These are phyloP conservation scores for Drosophila limbata DNA, from an alignment of 2,888 invertebrate species.

Conservation along the genomic window DNA sequence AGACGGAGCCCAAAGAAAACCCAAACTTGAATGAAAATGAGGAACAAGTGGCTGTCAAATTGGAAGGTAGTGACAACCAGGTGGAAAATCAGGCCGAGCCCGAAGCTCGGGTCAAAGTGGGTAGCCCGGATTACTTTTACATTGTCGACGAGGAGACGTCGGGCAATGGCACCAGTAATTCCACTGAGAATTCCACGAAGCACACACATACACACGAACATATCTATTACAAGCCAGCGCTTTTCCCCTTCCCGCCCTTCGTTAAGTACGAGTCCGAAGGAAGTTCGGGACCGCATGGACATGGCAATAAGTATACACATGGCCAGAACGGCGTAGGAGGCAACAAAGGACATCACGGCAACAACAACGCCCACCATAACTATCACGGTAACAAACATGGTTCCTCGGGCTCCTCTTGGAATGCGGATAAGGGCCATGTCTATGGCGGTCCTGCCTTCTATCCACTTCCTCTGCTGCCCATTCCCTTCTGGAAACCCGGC, in stretches of 20 bases:
- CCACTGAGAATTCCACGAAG: background rate
- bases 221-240: conserved; percentile 35
- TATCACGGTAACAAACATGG: conserved; percentile 10
- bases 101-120: conserved; percentile 16
- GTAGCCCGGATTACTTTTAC: conserved; percentile 5
- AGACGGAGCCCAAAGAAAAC: background rate
- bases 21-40: background rate
- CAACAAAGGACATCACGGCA: background rate
- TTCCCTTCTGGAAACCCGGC: conserved; percentile 52
- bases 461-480: conserved; percentile 53
- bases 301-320: conserved; percentile 17
- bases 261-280: background rate
- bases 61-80: conserved; percentile 19
- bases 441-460: conserved; percentile 21
- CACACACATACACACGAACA: conserved; percentile 16
- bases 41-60: background rate
- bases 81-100: conserved; percentile 5
- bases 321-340: background rate
- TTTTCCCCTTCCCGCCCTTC: conserved; percentile 27
- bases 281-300: conserved; percentile 5
- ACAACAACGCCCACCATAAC: background rate
- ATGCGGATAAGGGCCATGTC: background rate
- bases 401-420: background rate
- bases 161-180: background rate
- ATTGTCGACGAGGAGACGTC: conserved; percentile 6